Conservation (phyloP, 2,888 invertebrate species). For the Monoplex corrugatus region DNA sequence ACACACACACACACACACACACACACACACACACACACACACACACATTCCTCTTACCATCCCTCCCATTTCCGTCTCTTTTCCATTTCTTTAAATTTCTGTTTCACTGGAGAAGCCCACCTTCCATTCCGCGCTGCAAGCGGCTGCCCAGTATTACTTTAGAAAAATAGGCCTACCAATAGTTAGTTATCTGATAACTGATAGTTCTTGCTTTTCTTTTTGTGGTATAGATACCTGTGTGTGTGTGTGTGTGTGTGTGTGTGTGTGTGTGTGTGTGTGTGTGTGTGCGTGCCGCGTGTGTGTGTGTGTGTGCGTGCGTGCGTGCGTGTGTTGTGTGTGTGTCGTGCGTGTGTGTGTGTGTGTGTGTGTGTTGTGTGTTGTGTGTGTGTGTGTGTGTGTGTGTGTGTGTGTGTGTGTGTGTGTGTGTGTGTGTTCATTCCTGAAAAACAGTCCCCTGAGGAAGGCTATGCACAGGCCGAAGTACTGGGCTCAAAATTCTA, state of each 20-base stretch:
- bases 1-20: not conserved
- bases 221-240: not conserved
- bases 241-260: not conserved
- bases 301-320: not conserved
- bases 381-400: not conserved
- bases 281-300: not conserved
- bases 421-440: not conserved
- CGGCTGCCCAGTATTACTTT: too few species aligned
- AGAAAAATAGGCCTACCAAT: too few species aligned
- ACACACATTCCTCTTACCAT: not conserved
- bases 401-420: not conserved
- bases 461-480: too few species aligned
- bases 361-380: not conserved
- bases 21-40: not conserved
- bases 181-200: too few species aligned
- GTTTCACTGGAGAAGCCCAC: too few species aligned
- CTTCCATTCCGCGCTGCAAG: too few species aligned
- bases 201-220: not conserved
- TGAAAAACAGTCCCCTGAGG: too few species aligned
- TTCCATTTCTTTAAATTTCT: too few species aligned
- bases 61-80: not conserved
- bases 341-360: not conserved
- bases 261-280: not conserved
- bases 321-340: not conserved
- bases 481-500: too few species aligned